Base-by-base conservation (phyloP, 2,113 vertebrate genomes). In the Gavialis gangeticus region DNA sequence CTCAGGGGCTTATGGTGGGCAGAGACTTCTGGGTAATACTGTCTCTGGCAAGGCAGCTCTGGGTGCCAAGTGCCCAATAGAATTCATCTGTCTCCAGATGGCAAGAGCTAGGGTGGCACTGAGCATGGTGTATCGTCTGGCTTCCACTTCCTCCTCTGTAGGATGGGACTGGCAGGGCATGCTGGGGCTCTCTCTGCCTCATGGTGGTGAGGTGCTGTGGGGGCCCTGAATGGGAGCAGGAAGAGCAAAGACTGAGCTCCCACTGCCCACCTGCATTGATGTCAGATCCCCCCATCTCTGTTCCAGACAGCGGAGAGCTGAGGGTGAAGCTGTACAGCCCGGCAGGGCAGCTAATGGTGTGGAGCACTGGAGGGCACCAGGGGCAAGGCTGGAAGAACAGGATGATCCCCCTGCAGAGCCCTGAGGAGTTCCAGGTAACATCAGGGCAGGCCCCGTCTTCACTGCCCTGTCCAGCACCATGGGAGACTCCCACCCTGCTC, bases 371-470 rank as follows among this genome's bases (percentile, higher is more conserved):
- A 0, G 97, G 94, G 10, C 96, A 21, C 59, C 89, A 1, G 12
- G 93, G 96, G 73, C 59, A 46, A 5, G 94, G 96, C 64, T 98
- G 98, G 98, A 77, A 6, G 15, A 4, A 79, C 0, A 14, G 21
- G 0, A 22, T 67, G 3, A 82, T 98, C 27, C 92, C 97, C 0
- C 63, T 98, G 88, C 92, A 59, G 86, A 98, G 92, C 55, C 1
- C 94, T 0, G 27, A 30, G 0, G 97, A 97, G 79, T 98, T 98
- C 93, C 98, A 98, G 98, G 98, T 98, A 76, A 94, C 76, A 0
- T 84, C 0, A 2, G n/a, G 55, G 58, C 2, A 4, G 28, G 28
- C 57, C 12, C 14, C 10, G 12, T 63, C 24, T 8, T 8, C 14
- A 12, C n/a, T 69, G 67, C 67, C 21, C 27, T 57, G 6, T 56